These are phyloP conservation scores for Drosophila lacertosa DNA, from an alignment of 1,140 invertebrate species.

Conservation along the genomic window DNA sequence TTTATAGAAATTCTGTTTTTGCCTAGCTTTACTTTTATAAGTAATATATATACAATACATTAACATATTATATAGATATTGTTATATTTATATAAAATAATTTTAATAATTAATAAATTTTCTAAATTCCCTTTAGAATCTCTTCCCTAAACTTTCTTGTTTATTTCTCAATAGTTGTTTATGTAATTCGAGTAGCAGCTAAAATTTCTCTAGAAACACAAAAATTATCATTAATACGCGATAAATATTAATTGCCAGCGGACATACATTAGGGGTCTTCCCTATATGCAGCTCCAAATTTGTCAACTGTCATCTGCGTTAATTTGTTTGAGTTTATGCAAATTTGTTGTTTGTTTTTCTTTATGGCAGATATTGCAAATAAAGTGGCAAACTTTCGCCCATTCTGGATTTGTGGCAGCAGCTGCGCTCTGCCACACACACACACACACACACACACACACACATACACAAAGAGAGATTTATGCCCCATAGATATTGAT, in stretches of 20 bases:
- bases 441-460: too few species aligned
- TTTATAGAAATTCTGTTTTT: too few species aligned
- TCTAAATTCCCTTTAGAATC: too few species aligned
- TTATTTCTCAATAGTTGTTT: neutral
- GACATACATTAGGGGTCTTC: neutral
- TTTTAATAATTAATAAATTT: too few species aligned
- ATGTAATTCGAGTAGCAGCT: neutral
- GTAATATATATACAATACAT: too few species aligned
- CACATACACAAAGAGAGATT: too few species aligned
- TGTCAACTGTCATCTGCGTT: slow-evolving; percentile 26
- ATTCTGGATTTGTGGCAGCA: neutral
- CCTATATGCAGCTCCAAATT: slow-evolving; percentile 14
- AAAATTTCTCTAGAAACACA: neutral
- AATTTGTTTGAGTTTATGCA: slow-evolving; percentile 14
- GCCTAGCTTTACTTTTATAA: too few species aligned
- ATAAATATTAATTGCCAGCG: slow-evolving; percentile 17
- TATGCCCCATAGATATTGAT: slow-evolving; percentile 55
- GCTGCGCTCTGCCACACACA: neutral
- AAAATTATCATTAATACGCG: slow-evolving; percentile 17
- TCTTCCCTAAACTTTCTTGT: too few species aligned
- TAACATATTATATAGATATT: too few species aligned
- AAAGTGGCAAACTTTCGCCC: slow-evolving; percentile 28
- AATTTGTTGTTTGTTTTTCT: neutral
- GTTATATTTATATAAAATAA: too few species aligned
- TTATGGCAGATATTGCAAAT: slow-evolving; percentile 1